phyloP scores from a whole-genome alignment of 1,140 invertebrate species.

The Dryas iulia region DNA sequence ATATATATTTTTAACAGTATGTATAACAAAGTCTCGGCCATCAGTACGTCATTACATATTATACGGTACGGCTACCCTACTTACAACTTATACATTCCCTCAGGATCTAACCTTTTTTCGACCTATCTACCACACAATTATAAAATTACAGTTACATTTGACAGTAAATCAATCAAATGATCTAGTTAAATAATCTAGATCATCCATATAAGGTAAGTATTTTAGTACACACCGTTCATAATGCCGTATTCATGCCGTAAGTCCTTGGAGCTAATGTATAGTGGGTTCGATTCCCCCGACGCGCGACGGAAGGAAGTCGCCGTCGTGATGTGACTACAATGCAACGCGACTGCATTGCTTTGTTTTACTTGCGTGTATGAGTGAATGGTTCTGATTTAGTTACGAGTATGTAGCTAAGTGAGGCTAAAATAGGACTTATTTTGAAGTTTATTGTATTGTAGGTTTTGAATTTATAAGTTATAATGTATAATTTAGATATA shows the following conservation, averaged over 20 bases:
- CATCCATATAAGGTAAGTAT: constrained; percentile 2
- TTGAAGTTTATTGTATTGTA: no score
- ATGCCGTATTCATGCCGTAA: neutral
- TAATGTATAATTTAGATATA: no score
- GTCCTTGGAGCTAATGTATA: constrained; percentile 10
- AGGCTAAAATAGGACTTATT: no score
- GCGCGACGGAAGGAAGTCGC: constrained; percentile 62
- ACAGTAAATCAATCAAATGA: neutral
- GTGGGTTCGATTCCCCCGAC: constrained; percentile 29
- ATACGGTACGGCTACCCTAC: no score
- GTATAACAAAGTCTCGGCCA: no score
- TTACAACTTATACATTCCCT: neutral
- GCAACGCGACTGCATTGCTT: constrained; percentile 15
- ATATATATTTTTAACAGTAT: no score
- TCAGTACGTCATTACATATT: no score
- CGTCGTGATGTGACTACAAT: constrained; percentile 45
- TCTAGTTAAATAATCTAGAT: constrained; percentile 1
- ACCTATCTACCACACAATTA: neutral
- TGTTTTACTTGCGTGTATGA: neutral
- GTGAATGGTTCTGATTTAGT: neutral
- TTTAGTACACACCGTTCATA: neutral
- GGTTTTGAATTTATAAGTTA: no score
- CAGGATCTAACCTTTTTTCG: neutral
- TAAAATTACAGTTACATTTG: neutral
- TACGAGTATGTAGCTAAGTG: neutral